Evolutionary conservation across 2,888 invertebrate genomes (phyloP).

Genomic region (Oxycera nigricornis): DNA sequence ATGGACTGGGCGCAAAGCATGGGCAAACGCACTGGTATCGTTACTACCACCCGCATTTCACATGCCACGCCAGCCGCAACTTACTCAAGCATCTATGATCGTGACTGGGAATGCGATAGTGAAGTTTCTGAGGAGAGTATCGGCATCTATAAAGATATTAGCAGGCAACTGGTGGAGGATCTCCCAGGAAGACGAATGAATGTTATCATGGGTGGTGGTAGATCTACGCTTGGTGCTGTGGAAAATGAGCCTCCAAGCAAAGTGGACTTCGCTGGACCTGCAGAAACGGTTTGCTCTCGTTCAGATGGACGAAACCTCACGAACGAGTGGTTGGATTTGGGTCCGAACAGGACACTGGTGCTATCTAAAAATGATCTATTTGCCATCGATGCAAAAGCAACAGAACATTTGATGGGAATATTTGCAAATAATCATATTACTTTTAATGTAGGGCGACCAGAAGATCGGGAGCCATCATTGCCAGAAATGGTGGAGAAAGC

Average conservation of each 20-base stretch:
- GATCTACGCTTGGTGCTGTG: slow-evolving; percentile 62
- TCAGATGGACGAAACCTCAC: slow-evolving; percentile 67
- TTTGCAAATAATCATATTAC: slow-evolving; percentile 68
- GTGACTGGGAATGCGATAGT: slow-evolving; percentile 70
- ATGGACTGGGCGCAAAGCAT: slow-evolving; percentile 68
- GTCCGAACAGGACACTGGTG: slow-evolving; percentile 63
- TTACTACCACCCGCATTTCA: slow-evolving; percentile 71
- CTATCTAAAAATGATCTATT: slow-evolving; percentile 60
- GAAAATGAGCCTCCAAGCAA: slow-evolving; percentile 58
- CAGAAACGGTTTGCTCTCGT: slow-evolving; percentile 55
- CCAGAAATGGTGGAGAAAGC: slow-evolving; percentile 69
- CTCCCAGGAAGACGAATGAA: slow-evolving; percentile 68
- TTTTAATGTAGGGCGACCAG: slow-evolving; percentile 63
- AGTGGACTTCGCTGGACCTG: not conserved
- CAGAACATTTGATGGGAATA: slow-evolving; percentile 65
- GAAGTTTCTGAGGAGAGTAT: slow-evolving; percentile 54
- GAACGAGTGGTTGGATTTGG: slow-evolving; percentile 63
- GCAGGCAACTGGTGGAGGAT: slow-evolving; percentile 69
- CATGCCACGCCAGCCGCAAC: slow-evolving; percentile 71
- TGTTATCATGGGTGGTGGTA: slow-evolving; percentile 71
- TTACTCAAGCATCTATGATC: slow-evolving; percentile 65
- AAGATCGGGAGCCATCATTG: slow-evolving; percentile 64
- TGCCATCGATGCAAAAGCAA: slow-evolving; percentile 58
- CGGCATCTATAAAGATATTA: slow-evolving; percentile 66
- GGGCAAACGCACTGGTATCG: slow-evolving; percentile 69